Base-by-base conservation (phyloP, 92 coral and sea anemone species). In the Muricea muricata region DNA sequence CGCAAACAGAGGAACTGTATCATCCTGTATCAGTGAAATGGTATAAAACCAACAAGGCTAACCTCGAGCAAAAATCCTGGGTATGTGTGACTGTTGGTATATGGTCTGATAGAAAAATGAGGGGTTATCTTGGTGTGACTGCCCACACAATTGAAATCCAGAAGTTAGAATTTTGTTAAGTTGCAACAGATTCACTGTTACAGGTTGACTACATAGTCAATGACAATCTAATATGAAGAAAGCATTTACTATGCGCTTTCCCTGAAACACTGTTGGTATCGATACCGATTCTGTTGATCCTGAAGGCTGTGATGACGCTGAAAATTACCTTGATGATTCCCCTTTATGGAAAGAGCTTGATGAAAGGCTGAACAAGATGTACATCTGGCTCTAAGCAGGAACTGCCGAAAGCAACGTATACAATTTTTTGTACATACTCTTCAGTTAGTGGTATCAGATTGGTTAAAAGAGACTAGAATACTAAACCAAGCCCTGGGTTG, bases 71-170 rank as follows among this genome's bases (percentile, higher is more conserved):
- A 57, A 20, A 21, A 20, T 20, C 29, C 65, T 20, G 6, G 29
- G 31, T 57, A 4, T 20, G 1, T 57, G 29, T 14, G 5, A 57
- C 65, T 10, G 65, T 57, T 4, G 65, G 25, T 32, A 57, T 57
- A 6, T 57, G 65, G 65, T 57, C 65, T n/a, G 65, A 57, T 32
- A 24, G 65, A 57, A 57, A 20, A 20, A 57, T 57, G 65, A 57
- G 65, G 25, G 29, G 30, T 57, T 57, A 20, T 14, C 29, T 57
- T 1, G 65, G 65, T n/a, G 30, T 57, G 29, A 57, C 65, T 2
- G 65, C 65, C 30, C 65, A 57, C 14, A 14, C 30, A 10, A 20
- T 57, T n/a, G 65, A 57, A 57, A 14, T 54, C 20, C 12, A 57
- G 25, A 57, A 57, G 30, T 10, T 57, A 9, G 13, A n/a, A 9